Conservation (phyloP, 2,113 vertebrate species). For the Chamaea fasciata region DNA sequence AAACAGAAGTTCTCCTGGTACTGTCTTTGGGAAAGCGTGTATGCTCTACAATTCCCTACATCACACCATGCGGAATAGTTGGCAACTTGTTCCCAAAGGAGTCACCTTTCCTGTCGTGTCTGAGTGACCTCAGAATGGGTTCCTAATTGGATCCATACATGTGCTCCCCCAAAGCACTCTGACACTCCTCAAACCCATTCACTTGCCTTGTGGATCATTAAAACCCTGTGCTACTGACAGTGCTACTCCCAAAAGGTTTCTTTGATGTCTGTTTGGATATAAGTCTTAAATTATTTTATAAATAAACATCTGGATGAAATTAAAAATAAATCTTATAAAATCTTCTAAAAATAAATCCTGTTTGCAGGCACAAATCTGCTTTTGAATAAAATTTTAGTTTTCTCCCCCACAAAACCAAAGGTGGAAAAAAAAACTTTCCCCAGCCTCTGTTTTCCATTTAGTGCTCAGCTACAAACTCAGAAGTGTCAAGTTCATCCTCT, state of each 20-base stretch:
- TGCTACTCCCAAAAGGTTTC: conserved; percentile 41
- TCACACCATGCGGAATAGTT: background rate
- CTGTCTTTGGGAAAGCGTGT: background rate
- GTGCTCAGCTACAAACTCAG: background rate
- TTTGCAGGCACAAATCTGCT: conserved; percentile 25
- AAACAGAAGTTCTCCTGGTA: background rate
- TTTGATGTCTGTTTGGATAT: conserved; percentile 49
- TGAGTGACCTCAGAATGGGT: background rate
- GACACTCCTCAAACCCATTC: conserved; percentile 23
- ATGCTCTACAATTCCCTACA: background rate
- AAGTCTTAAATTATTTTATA: conserved; percentile 42
- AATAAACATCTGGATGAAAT: conserved; percentile 59
- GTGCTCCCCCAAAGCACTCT: background rate
- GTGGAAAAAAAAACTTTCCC: background rate
- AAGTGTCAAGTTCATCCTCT: background rate
- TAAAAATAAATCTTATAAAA: conserved; percentile 44
- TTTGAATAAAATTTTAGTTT: conserved; percentile 25
- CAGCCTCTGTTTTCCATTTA: conserved; percentile 49
- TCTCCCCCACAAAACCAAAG: conserved; percentile 19
- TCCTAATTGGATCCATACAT: conserved; percentile 29
- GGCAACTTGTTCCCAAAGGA: background rate
- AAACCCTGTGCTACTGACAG: conserved; percentile 38
- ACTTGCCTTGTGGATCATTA: background rate
- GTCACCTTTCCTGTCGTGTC: background rate
- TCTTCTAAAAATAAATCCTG: conserved; percentile 39